A percentile compares a stretch with the other conserved stretches of the same genome.
Conservation (phyloP, 2,888 invertebrate genomes). For the Heteromyza rotundicornis region DNA sequence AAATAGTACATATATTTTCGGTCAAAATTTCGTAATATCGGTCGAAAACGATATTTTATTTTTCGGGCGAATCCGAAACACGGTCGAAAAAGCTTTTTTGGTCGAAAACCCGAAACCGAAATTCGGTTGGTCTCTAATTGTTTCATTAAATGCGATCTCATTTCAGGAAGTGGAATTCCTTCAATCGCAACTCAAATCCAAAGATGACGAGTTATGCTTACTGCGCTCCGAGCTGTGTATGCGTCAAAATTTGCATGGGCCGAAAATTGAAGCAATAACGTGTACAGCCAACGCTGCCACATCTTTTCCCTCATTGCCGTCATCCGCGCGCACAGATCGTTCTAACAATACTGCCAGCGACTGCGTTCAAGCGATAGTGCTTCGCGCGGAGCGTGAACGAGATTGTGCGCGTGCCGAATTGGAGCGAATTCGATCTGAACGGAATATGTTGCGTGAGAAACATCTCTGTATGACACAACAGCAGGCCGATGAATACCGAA, state of each 20-base stretch:
- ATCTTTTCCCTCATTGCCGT: constrained; percentile 24
- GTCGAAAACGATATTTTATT: no score
- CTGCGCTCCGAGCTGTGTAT: constrained; percentile 48
- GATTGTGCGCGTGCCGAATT: constrained; percentile 65
- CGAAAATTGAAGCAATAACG: constrained; percentile 23
- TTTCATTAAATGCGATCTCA: no score
- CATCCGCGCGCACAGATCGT: constrained; percentile 27
- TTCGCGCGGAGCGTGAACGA: constrained; percentile 64
- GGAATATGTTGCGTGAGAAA: constrained; percentile 67
- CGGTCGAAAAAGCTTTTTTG: no score
- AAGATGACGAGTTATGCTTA: constrained; percentile 54
- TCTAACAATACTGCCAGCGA: constrained; percentile 43
- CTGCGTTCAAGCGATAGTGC: constrained; percentile 58
- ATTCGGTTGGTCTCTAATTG: no score
- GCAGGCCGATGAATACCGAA: constrained; percentile 64
- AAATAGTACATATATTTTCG: no score
- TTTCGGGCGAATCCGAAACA: no score
- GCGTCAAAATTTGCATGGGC: no score
- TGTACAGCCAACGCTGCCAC: constrained; percentile 19
- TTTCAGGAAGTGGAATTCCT: constrained; percentile 52
- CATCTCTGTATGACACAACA: constrained; percentile 64
- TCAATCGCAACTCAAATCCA: constrained; percentile 55
- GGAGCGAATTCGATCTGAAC: constrained; percentile 68
- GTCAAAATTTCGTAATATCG: no score
- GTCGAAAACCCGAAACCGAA: no score